These are phyloP conservation scores for Hydra vulgaris DNA, from an alignment of 30 jellyfish, hydroid and myxozoan species.

Conservation along the genomic window DNA sequence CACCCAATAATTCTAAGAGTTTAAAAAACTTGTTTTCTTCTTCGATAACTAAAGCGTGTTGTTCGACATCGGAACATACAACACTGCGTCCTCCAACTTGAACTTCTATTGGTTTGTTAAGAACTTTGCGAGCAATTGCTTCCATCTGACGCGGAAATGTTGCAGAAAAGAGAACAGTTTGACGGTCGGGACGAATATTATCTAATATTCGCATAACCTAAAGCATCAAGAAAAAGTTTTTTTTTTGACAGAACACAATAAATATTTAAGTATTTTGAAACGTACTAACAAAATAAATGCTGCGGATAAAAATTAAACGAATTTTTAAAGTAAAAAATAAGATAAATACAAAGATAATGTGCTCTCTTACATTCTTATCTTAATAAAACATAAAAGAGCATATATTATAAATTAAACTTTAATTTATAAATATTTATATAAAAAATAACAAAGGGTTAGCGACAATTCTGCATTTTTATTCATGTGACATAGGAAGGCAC, in stretches of 20 bases:
- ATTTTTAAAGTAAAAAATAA: neutral
- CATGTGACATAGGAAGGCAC: too few species aligned
- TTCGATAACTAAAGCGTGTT: conserved; percentile 74
- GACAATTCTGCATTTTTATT: too few species aligned
- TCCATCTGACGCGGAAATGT: conserved; percentile 97
- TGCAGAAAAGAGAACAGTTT: conserved; percentile 95
- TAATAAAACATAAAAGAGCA: too few species aligned
- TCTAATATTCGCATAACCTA: conserved; percentile 69
- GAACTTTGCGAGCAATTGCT: conserved; percentile 85
- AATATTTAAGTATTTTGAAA: too few species aligned
- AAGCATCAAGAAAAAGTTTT: neutral
- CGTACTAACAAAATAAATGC: neutral
- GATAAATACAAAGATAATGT: too few species aligned
- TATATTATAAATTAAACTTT: too few species aligned
- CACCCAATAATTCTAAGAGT: conserved; percentile 87
- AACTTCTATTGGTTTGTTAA: conserved; percentile 81
- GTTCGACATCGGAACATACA: conserved; percentile 92
- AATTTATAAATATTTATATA: too few species aligned
- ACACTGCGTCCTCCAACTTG: conserved; percentile 98
- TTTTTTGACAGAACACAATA: too few species aligned
- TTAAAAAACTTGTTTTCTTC: conserved; percentile 89
- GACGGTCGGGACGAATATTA: conserved; percentile 90
- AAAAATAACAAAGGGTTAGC: too few species aligned
- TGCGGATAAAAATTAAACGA: neutral
- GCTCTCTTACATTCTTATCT: too few species aligned